Evolutionary conservation across 2,113 vertebrate species (phyloP).

Genomic region (Cairina moschata): DNA sequence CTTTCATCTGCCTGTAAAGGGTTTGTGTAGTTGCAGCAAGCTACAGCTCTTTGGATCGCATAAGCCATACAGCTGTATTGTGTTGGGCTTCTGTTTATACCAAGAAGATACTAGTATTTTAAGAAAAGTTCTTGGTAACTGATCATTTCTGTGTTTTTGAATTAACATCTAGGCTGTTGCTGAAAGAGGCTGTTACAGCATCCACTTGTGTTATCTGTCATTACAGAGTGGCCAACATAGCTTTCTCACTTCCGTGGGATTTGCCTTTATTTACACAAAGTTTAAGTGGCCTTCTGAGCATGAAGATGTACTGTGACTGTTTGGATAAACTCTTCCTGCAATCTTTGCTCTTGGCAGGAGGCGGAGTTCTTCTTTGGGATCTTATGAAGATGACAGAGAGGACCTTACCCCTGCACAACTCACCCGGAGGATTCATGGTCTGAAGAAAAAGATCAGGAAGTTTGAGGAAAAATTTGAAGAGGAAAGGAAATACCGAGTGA

Average conservation of each 20-base stretch:
- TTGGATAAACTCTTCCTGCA: constrained; percentile 16
- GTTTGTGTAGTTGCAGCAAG: neutral
- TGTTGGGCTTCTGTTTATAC: neutral
- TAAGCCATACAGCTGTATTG: rapidly evolving
- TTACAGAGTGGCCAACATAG: neutral
- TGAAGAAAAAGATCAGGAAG: constrained; percentile 95
- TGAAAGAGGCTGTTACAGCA: neutral
- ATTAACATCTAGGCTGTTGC: neutral
- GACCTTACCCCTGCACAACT: constrained; percentile 92
- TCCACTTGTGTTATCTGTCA: neutral
- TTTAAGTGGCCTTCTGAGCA: neutral
- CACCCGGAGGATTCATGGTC: constrained; percentile 91
- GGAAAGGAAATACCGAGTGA: constrained; percentile 94
- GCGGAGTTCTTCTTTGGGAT: constrained; percentile 91
- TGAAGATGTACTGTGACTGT: neutral
- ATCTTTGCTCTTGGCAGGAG: constrained; percentile 77
- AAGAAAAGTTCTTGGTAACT: neutral
- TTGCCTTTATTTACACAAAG: neutral
- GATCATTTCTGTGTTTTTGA: neutral
- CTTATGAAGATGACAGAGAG: constrained; percentile 89
- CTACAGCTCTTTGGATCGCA: neutral
- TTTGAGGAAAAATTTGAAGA: constrained; percentile 97
- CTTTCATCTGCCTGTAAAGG: neutral
- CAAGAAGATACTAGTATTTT: neutral
- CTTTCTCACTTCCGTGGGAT: neutral